phyloP scores from a whole-genome alignment of 1,140 invertebrate species.

The Dendroctonus valens region DNA sequence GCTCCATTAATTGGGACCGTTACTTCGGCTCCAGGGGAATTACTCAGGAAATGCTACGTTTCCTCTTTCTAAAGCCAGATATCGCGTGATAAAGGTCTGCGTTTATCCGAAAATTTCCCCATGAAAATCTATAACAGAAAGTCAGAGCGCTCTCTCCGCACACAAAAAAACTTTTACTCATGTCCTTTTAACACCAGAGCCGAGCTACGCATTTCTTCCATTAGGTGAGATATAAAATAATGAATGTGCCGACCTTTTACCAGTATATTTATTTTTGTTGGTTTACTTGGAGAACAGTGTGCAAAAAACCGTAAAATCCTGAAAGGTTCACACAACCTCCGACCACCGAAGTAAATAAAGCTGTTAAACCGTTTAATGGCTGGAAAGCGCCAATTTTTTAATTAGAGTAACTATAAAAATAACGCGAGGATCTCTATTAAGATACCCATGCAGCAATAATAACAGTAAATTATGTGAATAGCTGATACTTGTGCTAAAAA shows the following conservation, averaged over 20 bases:
- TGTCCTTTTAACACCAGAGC: constrained; percentile 9
- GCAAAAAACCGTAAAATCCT: constrained; percentile 22
- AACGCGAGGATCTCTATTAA: too few species aligned
- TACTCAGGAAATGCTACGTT: too few species aligned
- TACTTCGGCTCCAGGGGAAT: too few species aligned
- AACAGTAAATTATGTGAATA: too few species aligned
- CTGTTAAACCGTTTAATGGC: constrained; percentile 10
- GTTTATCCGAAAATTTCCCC: constrained; percentile 2
- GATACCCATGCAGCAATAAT: too few species aligned
- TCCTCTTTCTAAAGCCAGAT: neutral
- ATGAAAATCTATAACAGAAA: constrained; percentile 1
- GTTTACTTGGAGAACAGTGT: constrained; percentile 12
- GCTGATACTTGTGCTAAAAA: too few species aligned
- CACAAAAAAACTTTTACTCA: constrained; percentile 9
- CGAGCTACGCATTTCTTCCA: constrained; percentile 21
- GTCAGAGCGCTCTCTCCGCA: neutral
- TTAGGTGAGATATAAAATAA: constrained; percentile 25
- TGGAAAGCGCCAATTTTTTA: neutral
- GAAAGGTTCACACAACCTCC: constrained; percentile 4
- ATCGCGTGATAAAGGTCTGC: neutral
- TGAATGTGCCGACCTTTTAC: constrained; percentile 23
- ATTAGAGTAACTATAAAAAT: too few species aligned
- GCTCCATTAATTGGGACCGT: too few species aligned
- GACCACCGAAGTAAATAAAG: constrained; percentile 12
- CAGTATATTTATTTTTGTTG: constrained; percentile 21